Conservation (phyloP, 2,888 invertebrate species). For the Plutella xylostella region DNA sequence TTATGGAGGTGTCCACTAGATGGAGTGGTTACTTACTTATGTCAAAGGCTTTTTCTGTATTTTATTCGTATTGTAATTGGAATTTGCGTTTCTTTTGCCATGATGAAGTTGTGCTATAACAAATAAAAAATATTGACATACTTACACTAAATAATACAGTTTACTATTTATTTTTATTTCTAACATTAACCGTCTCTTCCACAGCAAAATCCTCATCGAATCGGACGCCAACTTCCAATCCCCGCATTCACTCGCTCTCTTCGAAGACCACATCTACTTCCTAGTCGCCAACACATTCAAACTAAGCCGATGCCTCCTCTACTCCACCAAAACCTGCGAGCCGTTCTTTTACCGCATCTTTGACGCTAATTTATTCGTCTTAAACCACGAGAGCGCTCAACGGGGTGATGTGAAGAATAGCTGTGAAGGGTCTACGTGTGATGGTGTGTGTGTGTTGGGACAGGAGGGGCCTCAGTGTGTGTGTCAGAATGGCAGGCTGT, state of each 20-base stretch:
- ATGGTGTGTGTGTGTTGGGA: constrained; percentile 71
- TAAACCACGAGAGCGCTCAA: constrained; percentile 40
- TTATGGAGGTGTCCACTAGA: no score
- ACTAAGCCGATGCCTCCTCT: constrained; percentile 72
- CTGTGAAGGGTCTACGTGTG: constrained; percentile 63
- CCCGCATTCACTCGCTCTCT: constrained; percentile 76
- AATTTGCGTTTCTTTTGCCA: no score
- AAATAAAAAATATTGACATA: no score
- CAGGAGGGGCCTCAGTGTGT: constrained; percentile 52
- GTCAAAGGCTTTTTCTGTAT: no score
- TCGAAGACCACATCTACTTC: constrained; percentile 84
- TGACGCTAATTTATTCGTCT: constrained; percentile 35
- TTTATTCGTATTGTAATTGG: no score
- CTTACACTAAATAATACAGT: no score
- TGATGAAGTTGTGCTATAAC: no score
- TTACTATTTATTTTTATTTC: no score
- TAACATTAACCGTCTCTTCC: constrained; percentile 15
- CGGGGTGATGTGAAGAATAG: constrained; percentile 39
- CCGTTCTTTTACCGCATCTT: constrained; percentile 47
- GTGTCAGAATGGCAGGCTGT: constrained; percentile 59
- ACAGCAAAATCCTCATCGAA: constrained; percentile 48
- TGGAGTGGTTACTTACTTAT: no score
- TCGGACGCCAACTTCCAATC: constrained; percentile 53
- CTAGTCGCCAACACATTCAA: constrained; percentile 63
- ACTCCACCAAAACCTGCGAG: constrained; percentile 58